These are phyloP conservation scores for Epinephelus malabaricus DNA, from an alignment of 2,797 vertebrate species.

Conservation along the genomic window DNA sequence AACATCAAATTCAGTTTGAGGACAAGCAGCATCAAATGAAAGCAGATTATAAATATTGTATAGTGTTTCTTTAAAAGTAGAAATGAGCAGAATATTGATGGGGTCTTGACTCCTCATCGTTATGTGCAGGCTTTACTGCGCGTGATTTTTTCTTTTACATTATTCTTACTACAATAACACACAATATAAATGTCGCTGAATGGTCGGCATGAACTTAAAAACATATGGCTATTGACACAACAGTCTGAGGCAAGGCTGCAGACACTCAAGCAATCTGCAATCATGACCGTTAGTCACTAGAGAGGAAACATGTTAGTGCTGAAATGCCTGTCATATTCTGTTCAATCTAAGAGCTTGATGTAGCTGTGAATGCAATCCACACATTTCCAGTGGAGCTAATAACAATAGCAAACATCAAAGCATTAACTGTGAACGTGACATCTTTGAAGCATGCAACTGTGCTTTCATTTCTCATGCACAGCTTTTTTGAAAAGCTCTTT, in stretches of 20 bases:
- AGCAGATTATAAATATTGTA: slow-evolving; percentile 63
- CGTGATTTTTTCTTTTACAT: slow-evolving; percentile 5
- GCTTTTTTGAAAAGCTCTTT: slow-evolving; percentile 32
- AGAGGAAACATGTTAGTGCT: slow-evolving; percentile 56
- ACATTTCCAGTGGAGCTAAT: slow-evolving; percentile 16
- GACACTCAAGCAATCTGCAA: slow-evolving; percentile 62
- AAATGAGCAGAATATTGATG: slow-evolving; percentile 59
- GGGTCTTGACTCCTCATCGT: slow-evolving; percentile 25
- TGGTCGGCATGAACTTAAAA: slow-evolving; percentile 42
- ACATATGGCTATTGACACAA: slow-evolving; percentile 21
- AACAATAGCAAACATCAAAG: slow-evolving; percentile 30
- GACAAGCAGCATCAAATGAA: slow-evolving; percentile 37
- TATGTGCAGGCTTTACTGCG: slow-evolving; percentile 24
- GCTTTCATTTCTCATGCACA: slow-evolving; percentile 13
- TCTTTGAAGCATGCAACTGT: slow-evolving; percentile 1
- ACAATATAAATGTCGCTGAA: background rate
- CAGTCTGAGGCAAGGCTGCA: slow-evolving; percentile 55
- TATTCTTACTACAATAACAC: slow-evolving; percentile 7
- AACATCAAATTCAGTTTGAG: slow-evolving; percentile 31
- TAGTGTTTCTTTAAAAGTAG: slow-evolving; percentile 45
- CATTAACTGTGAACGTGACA: slow-evolving; percentile 7
- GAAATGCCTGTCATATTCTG: slow-evolving; percentile 46
- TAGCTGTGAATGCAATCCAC: slow-evolving; percentile 20
- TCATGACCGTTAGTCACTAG: slow-evolving; percentile 56
- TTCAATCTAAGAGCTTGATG: slow-evolving; percentile 24